Evolutionary conservation across 2,113 vertebrate genomes (phyloP).

Genomic region (Menidia beryllina): DNA sequence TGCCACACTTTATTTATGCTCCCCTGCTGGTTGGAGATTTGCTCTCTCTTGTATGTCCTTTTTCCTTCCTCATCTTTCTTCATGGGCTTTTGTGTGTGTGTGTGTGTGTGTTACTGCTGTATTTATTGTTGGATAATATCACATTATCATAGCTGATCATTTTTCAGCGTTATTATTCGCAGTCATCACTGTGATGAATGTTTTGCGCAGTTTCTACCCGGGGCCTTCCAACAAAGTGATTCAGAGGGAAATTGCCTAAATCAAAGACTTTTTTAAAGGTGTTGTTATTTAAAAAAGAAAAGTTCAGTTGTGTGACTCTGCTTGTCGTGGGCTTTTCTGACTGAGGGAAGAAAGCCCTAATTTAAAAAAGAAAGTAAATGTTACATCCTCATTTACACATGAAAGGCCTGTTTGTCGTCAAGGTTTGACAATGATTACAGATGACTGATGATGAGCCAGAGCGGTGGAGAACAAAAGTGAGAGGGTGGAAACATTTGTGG

Average conservation of each 20-base stretch:
- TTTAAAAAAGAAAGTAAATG: not conserved
- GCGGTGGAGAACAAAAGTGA: slow-evolving; percentile 1
- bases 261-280: slow-evolving; percentile 9
- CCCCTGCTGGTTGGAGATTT: slow-evolving; percentile 70
- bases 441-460: not conserved
- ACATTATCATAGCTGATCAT: slow-evolving; percentile 74
- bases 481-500: slow-evolving; percentile 9
- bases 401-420: not conserved
- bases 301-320: too few relatives aligned
- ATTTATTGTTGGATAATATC: slow-evolving; percentile 79
- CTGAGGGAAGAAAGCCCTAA: not conserved
- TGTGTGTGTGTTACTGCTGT: too few relatives aligned
- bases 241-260: slow-evolving; percentile 5
- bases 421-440: too few relatives aligned
- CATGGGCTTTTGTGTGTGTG: slow-evolving; percentile 58
- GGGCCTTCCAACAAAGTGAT: not conserved
- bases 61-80: slow-evolving; percentile 27
- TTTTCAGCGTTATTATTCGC: slow-evolving; percentile 67
- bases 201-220: slow-evolving; percentile 3
- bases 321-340: not conserved
- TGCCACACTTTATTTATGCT: slow-evolving; percentile 85
- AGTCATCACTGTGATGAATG: slow-evolving; percentile 39
- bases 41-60: slow-evolving; percentile 26
- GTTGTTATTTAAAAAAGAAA: not conserved
- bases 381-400: not conserved